Evolutionary conservation across 2,888 invertebrate genomes (phyloP).

Genomic region (Physocephala rufipes): DNA sequence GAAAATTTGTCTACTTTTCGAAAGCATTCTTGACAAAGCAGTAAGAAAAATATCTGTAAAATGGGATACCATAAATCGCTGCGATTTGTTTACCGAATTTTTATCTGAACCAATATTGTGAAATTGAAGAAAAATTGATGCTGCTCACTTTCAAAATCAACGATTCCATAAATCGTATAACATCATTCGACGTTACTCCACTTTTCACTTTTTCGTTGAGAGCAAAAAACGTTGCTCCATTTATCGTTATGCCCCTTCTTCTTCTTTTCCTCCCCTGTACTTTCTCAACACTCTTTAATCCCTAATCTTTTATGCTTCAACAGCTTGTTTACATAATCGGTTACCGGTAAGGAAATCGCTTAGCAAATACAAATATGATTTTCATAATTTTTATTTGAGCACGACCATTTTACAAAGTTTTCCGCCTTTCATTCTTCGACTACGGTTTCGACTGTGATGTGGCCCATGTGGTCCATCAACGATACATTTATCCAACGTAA

Average conservation of each 20-base stretch:
- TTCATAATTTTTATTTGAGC: neutral
- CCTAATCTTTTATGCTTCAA: neutral
- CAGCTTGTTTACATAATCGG: conserved; percentile 9
- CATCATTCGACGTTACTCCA: no score
- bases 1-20: no score
- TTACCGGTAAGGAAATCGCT: neutral
- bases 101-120: neutral
- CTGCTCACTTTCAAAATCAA: no score
- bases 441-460: conserved; percentile 10
- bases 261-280: neutral
- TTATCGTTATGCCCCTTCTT: neutral
- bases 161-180: no score
- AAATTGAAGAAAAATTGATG: no score
- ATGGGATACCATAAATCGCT: neutral
- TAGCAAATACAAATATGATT: neutral
- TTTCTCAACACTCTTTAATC: neutral
- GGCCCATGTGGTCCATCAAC: neutral
- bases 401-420: neutral
- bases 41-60: no score
- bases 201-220: no score
- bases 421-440: conserved; percentile 23
- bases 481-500: no score
- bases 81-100: neutral
- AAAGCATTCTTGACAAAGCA: no score
- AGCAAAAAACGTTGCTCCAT: no score